Base-by-base conservation (phyloP, 2,113 vertebrate genomes). In the Herpetotheres cachinnans region DNA sequence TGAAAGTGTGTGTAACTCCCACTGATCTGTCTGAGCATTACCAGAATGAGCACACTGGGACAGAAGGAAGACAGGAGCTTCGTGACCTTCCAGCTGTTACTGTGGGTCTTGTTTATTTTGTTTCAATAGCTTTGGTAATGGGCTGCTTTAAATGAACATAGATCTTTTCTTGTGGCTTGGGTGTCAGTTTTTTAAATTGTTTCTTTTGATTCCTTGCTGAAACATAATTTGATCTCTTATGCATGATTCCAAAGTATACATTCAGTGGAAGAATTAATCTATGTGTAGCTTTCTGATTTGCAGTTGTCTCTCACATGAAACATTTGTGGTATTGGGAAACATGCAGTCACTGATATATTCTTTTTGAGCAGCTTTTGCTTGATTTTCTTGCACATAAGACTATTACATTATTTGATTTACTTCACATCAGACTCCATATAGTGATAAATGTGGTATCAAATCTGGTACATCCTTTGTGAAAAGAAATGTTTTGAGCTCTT, bases 21-120 rank as follows among this genome's bases (percentile, higher is more conserved):
- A 92, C 95, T 98, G 97, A 96, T 97, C 97, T 99, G 95, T 98
- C 63, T 96, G 97, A 98, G 85, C 98, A 98, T 98, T 98, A 98
- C 97, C 95, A 97, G 96, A 95, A 95, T 94, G 97, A 97, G 36
- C 98, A 98, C 76, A 11, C 21, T 95, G 98, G 96, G 86, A 94
- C 77, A 94, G 97, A 95, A 97, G 65, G 96, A 98, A 94, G 92
- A 97, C 95, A 97, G 95, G 95, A 97, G 32, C 97, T 97, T 90
- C 94, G 30, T 96, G 97, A 97, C 95, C 91, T 96, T 46, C 90
- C 96, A 58, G 91, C 92, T 97, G 32, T 94, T 94, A 97, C 83
- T 96, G 98, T 98, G 98, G 98, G 98, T 98, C 97, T 91, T 96
- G 42, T 95, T 90, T 96, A 89, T 98, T 98, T 98, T 97, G 78